These are phyloP conservation scores for Cephalopholis sonnerati DNA, from an alignment of 2,113 vertebrate genomes.

Conservation along the genomic window DNA sequence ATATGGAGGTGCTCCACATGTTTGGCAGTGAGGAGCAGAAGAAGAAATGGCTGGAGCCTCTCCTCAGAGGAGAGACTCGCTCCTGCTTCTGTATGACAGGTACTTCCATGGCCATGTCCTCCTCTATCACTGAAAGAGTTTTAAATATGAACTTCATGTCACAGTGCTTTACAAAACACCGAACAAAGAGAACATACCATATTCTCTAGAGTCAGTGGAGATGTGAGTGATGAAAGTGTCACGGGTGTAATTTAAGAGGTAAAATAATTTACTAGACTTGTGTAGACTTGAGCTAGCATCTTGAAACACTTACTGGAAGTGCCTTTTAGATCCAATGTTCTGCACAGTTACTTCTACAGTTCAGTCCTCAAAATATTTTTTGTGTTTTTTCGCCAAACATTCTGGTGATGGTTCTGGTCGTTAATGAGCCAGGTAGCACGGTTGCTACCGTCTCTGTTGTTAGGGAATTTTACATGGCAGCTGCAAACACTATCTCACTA, in stretches of 20 bases:
- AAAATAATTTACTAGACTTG: not conserved
- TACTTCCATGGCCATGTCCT: slow-evolving; percentile 53
- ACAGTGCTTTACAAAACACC: not conserved
- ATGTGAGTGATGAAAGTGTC: not conserved
- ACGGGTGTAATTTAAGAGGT: not conserved
- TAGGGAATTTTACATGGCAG: not conserved
- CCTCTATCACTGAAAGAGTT: not conserved
- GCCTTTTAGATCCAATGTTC: not conserved
- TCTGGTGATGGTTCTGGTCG: not conserved
- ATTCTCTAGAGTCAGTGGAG: not conserved
- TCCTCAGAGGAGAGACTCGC: slow-evolving; percentile 90
- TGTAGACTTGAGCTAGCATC: not conserved
- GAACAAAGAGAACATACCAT: not conserved
- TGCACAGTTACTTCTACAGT: not conserved
- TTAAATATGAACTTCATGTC: not conserved
- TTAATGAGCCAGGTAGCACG: not conserved
- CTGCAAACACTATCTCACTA: not conserved
- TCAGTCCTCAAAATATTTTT: not conserved
- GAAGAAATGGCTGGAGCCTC: slow-evolving; percentile 91
- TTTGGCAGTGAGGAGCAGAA: slow-evolving; percentile 94
- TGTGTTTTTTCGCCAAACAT: not conserved
- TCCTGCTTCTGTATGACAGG: slow-evolving; percentile 99
- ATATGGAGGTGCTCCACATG: slow-evolving; percentile 95
- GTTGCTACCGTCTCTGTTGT: not conserved
- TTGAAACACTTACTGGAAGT: not conserved